Evolutionary conservation across 2,113 vertebrate species (phyloP), one percentile per base, ranked within the genome.

Genomic region (Saimiri boliviensis): DNA sequence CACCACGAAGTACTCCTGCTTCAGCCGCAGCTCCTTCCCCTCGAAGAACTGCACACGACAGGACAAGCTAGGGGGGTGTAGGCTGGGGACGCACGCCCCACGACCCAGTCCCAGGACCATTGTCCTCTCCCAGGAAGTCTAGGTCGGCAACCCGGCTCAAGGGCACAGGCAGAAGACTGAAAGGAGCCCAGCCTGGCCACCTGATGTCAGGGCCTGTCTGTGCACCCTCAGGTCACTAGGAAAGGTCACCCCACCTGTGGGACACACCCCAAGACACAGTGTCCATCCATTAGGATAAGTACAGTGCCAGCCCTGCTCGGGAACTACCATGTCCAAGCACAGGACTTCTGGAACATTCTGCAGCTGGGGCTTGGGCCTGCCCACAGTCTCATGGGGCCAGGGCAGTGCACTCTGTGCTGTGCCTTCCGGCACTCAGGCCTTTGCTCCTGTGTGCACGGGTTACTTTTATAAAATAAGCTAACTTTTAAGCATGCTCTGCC

Each of bases 1-100:
- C 88, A 99, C 99, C 93, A 99, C 99, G 4, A 99, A 99, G 97
- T 99, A 99, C 88, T 99, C 99, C 98, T 99, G 99, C 84, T 99
- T 99, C 95, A 99, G 97, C n/a, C 99, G 98, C 70, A 99, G 98
- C 98, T 99, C 99, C 97, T 99, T 99, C 25, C 99, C 99, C 98
- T 99, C 99, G 0, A 99, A 99, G 97, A 99, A 99, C 99, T 99
- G 94, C 70, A 79, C 30, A 79, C 17, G 35, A 47, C 60, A 52
- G 30, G 40, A 17, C 12, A 1, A 21, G 91, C 45, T 54, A 27
- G 16, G n/a, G 60, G 60, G 9, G 32, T 11, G 27, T 0, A 77
- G 68, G 27, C 25, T 4, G 16, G 58, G 25, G 73, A 27, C 45
- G 21, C 3, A 4, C 0, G 11, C 2, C 40, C 40, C 40, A 19